These are phyloP conservation scores for Drosophila subquinaria DNA, from an alignment of 2,888 invertebrate species.

Conservation along the genomic window DNA sequence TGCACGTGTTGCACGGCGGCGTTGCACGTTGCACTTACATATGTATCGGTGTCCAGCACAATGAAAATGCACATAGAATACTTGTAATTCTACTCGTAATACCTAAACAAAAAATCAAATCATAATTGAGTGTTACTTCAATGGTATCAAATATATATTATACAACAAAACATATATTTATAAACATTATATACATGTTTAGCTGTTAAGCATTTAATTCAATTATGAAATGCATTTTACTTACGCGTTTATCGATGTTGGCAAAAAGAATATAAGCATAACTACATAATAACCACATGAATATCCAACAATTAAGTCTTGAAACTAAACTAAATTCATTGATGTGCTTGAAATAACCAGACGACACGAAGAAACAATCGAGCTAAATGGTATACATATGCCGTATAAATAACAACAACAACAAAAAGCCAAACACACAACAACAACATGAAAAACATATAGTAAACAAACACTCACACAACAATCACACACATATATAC, in stretches of 20 bases:
- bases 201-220: conserved; percentile 74
- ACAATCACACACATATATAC: conserved; percentile 27
- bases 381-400: conserved; percentile 75
- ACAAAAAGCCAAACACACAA: conserved; percentile 14
- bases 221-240: conserved; percentile 70
- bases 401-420: conserved; percentile 40
- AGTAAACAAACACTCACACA: conserved; percentile 20
- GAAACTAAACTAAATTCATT: conserved; percentile 52
- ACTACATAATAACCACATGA: conserved; percentile 24
- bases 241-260: conserved; percentile 66
- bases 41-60: conserved; percentile 27
- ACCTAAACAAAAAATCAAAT: conserved; percentile 4
- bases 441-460: background rate
- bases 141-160: conserved; percentile 12
- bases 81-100: conserved; percentile 19
- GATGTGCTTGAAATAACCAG: conserved; percentile 68
- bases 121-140: conserved; percentile 20
- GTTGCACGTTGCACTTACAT: conserved; percentile 16
- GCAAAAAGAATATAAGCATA: conserved; percentile 7
- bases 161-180: conserved; percentile 33
- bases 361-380: conserved; percentile 38
- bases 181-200: conserved; percentile 64
- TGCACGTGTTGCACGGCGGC: conserved; percentile 27
- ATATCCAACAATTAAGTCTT: conserved; percentile 23
- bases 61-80: conserved; percentile 33